These are phyloP conservation scores for Drosophila atroscutellata DNA, from an alignment of 2,888 invertebrate genomes.

Conservation along the genomic window DNA sequence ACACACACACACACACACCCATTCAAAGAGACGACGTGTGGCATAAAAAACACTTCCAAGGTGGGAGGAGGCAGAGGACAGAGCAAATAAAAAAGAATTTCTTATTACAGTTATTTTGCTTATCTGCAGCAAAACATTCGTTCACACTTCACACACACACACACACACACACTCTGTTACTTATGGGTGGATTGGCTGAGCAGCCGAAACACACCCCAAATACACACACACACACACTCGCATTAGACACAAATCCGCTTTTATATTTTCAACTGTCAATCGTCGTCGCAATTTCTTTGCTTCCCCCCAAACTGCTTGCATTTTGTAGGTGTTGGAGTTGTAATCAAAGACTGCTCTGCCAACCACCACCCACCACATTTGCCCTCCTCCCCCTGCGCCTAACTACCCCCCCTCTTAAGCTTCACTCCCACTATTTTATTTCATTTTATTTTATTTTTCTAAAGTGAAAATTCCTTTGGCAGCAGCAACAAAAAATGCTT, in stretches of 20 bases:
- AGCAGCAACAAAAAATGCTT: slow-evolving; percentile 67
- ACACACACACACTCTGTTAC: slow-evolving; percentile 1
- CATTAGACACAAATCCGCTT: slow-evolving; percentile 79
- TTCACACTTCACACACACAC: slow-evolving; percentile 66
- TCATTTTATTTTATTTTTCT: slow-evolving; percentile 50
- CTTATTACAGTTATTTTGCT: slow-evolving; percentile 80
- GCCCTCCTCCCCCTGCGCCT: slow-evolving; percentile 3
- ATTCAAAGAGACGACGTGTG: slow-evolving; percentile 58
- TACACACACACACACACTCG: not conserved
- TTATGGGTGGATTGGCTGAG: slow-evolving; percentile 23
- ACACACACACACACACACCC: slow-evolving; percentile 8
- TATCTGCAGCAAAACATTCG: slow-evolving; percentile 81
- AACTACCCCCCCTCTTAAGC: slow-evolving; percentile 4
- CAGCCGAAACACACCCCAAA: slow-evolving; percentile 13
- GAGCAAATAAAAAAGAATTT: slow-evolving; percentile 78
- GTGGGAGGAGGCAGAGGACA: not conserved
- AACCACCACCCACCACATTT: not conserved
- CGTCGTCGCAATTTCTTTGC: slow-evolving; percentile 66
- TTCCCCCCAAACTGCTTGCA: slow-evolving; percentile 12
- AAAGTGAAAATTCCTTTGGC: slow-evolving; percentile 72
- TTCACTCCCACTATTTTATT: slow-evolving; percentile 30
- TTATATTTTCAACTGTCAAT: slow-evolving; percentile 83
- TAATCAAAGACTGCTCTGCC: slow-evolving; percentile 68
- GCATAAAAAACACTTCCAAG: slow-evolving; percentile 72
- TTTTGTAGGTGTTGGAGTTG: slow-evolving; percentile 75